These are phyloP conservation scores for Leptarthrus brevirostris DNA, from an alignment of 2,888 invertebrate genomes.

Conservation along the genomic window DNA sequence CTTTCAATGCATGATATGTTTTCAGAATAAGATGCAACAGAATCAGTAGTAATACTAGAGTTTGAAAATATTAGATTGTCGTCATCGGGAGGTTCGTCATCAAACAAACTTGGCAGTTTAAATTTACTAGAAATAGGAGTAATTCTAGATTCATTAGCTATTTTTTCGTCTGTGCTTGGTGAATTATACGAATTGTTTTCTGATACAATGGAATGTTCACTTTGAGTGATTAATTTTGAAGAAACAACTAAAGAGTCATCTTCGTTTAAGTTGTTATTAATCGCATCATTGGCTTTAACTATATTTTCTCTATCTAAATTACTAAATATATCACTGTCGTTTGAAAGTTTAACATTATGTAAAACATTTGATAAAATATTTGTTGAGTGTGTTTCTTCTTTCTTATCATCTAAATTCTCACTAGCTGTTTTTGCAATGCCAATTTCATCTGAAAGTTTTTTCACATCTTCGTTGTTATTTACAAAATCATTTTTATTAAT, in stretches of 20 bases:
- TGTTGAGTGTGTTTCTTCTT: neutral
- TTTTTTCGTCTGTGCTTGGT: too few species aligned
- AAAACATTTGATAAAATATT: conserved; percentile 36
- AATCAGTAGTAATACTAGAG: neutral
- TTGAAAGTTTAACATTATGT: conserved; percentile 48
- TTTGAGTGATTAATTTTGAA: too few species aligned
- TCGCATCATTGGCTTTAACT: too few species aligned
- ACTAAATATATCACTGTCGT: conserved; percentile 38
- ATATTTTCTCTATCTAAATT: too few species aligned
- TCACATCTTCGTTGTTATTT: neutral
- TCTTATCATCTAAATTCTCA: neutral
- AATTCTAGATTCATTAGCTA: neutral
- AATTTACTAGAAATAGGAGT: conserved; percentile 3
- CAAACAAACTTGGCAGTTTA: conserved; percentile 41
- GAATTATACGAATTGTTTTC: too few species aligned
- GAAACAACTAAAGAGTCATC: too few species aligned
- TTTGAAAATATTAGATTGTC: conserved; percentile 16
- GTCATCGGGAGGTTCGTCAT: conserved; percentile 35
- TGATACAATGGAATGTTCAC: too few species aligned
- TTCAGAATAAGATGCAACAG: neutral
- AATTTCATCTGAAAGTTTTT: neutral
- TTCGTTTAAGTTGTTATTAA: too few species aligned
- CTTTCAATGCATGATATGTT: too few species aligned
- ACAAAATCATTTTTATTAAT: too few species aligned
- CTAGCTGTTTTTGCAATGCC: neutral